A percentile compares a stretch with the other conserved stretches of the same genome.
Evolutionary conservation across 2,113 vertebrate genomes (phyloP).

Genomic region (Chamaea fasciata): DNA sequence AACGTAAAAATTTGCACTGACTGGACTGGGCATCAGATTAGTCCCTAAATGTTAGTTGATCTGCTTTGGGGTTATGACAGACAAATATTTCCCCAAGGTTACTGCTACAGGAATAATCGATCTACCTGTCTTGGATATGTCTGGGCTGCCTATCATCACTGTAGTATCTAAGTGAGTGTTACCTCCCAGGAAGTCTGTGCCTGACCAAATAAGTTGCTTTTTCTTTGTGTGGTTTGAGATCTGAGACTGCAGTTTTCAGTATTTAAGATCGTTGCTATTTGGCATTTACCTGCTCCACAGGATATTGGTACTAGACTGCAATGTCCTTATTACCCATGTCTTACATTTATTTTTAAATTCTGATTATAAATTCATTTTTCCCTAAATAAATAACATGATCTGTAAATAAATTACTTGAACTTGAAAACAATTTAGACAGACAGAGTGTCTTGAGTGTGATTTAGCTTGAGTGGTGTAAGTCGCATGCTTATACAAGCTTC

Average conservation of each 20-base stretch:
- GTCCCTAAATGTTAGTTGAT: conserved; percentile 57
- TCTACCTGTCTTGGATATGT: conserved; percentile 33
- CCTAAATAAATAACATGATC: neutral
- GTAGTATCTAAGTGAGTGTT: neutral
- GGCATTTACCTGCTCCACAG: neutral
- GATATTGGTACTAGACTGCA: conserved; percentile 5
- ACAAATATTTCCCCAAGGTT: conserved; percentile 64
- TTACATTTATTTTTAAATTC: neutral
- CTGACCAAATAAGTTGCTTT: conserved; percentile 41
- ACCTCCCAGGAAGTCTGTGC: neutral
- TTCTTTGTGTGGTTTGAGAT: conserved; percentile 33
- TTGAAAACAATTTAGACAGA: conserved; percentile 18
- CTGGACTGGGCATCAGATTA: conserved; percentile 32
- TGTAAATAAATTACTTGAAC: neutral
- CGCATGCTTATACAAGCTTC: neutral
- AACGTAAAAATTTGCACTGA: conserved; percentile 45
- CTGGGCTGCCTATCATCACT: conserved; percentile 39
- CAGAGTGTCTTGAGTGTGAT: conserved; percentile 29
- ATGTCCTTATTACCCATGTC: neutral
- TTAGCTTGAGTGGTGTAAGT: conserved; percentile 33
- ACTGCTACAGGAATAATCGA: conserved; percentile 55
- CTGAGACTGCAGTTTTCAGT: neutral
- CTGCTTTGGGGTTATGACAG: conserved; percentile 61
- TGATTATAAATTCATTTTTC: neutral
- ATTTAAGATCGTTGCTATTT: conserved; percentile 29